Percentiles rank a stretch among this genome's conserved stretches.
Conservation (phyloP, 2,888 invertebrate genomes). For the Parelbella ahira region DNA sequence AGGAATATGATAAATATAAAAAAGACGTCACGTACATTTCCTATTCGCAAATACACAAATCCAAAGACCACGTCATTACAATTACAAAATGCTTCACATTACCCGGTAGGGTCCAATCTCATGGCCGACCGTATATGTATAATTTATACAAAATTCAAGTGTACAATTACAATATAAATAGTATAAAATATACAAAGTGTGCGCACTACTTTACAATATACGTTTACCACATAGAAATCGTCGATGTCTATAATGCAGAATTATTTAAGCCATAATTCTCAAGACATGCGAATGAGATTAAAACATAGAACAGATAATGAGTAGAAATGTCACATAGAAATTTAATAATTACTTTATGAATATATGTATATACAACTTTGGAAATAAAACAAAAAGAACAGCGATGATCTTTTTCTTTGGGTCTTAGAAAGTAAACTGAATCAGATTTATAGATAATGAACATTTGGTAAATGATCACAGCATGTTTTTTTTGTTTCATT, state of each 20-base stretch:
- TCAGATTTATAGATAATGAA: too few species aligned
- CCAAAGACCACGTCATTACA: slow-evolving; percentile 6
- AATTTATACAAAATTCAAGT: slow-evolving; percentile 18
- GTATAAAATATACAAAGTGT: slow-evolving; percentile 22
- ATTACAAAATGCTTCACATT: slow-evolving; percentile 14
- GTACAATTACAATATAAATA: slow-evolving; percentile 20
- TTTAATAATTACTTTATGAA: too few species aligned
- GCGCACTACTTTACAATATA: slow-evolving; percentile 20
- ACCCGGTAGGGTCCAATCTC: slow-evolving; percentile 12
- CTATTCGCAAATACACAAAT: too few species aligned
- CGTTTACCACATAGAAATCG: slow-evolving; percentile 14
- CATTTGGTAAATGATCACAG: too few species aligned
- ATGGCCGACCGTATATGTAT: slow-evolving; percentile 3
- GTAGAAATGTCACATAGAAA: background rate
- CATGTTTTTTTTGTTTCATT: too few species aligned
- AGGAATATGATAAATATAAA: too few species aligned
- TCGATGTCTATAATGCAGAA: slow-evolving; percentile 18
- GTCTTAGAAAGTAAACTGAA: too few species aligned
- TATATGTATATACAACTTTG: too few species aligned
- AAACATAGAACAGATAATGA: slow-evolving; percentile 7
- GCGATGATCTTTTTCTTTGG: too few species aligned
- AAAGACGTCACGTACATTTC: too few species aligned
- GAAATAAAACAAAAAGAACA: too few species aligned
- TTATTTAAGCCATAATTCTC: slow-evolving; percentile 24
- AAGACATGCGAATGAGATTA: slow-evolving; percentile 9